phyloP scores from a whole-genome alignment of 2,888 invertebrate genomes.

The Clusia tigrina region DNA sequence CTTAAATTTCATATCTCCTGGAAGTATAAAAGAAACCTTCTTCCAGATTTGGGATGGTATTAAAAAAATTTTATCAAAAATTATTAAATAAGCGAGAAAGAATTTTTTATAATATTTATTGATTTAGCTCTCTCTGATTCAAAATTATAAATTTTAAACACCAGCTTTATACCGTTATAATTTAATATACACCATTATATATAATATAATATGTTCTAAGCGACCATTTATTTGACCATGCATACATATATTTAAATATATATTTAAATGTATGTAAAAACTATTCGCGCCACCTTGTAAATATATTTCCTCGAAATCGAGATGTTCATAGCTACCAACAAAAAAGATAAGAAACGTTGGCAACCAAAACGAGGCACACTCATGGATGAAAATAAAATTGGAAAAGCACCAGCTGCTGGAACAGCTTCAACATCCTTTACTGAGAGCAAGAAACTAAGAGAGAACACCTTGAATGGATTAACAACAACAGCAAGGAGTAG shows the following conservation, averaged over 20 bases:
- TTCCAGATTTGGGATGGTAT: no score
- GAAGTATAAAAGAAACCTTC: no score
- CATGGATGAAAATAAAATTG: constrained; percentile 6
- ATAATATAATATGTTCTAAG: no score
- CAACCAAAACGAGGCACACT: neutral
- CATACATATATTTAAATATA: neutral
- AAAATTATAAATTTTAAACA: no score
- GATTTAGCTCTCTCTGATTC: no score
- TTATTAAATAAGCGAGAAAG: no score
- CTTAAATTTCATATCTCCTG: no score
- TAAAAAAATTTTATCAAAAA: no score
- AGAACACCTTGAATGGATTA: neutral
- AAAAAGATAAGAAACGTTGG: neutral
- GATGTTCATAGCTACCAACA: neutral
- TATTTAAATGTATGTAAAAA: neutral
- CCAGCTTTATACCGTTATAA: no score
- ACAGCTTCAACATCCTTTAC: neutral
- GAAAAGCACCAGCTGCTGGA: neutral
- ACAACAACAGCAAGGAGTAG: neutral
- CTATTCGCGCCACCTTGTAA: constrained; percentile 3
- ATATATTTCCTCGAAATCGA: neutral
- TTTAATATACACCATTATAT: no score
- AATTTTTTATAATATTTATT: no score
- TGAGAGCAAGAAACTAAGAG: neutral
- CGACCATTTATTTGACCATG: neutral